Base-by-base conservation (phyloP, 2,888 invertebrate genomes). In the Drosophila meridiana region DNA sequence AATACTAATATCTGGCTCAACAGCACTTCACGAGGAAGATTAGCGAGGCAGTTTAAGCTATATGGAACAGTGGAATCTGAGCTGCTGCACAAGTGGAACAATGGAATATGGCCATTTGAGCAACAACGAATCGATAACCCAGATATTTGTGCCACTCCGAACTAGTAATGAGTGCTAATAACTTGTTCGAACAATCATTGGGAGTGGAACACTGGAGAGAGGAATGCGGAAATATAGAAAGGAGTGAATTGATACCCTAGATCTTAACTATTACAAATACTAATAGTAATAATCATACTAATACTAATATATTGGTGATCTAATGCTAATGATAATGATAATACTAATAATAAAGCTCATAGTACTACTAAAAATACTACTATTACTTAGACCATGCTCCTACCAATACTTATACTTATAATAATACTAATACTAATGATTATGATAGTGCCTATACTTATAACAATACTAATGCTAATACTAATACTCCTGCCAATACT, bases 1-100 rank as follows among this genome's bases (percentile, higher is more conserved):
- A n/a, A 34, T 56, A 57, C 55, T 38, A 38, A 68, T 43, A 32
- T 42, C 52, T 26, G 38, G 50, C 52, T 45, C 52, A 66, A 68
- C 56, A 57, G 36, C 40, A 28, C 66, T 48, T 68, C 66, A 52
- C 52, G 34, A 47, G 28, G 28, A 34, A 26, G 42, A 43, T 65
- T 52, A 26, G 64, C 36, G 64, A 26, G 9, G 0, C 8, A 20
- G 30, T 7, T 64, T 13, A 42, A 26, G 28, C 5, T 20, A 20
- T 30, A 14, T 53, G 52, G 42, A 58, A 45, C 34, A 45, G 45
- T 26, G 34, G 58, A 45, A 45, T 8, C 7, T 26, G 14, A 32
- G 28, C 30, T n/a, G 26, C 28, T 9, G 14, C 36, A 55, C 2
- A 43, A 45, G 20, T 43, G 34, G 26, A 43, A 45, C 58, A 58